Evolutionary conservation across 2,888 invertebrate genomes (phyloP).

Genomic region (Meiosimyza decipiens): DNA sequence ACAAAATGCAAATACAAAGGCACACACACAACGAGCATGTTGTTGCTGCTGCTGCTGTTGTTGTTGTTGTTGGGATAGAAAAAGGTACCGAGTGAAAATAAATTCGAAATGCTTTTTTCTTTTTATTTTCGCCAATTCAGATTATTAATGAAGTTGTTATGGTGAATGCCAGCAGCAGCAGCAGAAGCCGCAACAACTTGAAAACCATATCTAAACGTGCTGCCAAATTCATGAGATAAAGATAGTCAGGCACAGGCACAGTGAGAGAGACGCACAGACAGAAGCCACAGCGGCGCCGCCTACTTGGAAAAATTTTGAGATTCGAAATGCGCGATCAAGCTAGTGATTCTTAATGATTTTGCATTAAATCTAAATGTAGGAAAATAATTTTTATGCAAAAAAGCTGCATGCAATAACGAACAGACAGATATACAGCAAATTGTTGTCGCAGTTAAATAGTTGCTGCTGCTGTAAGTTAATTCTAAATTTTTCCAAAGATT

Average conservation of each 20-base stretch:
- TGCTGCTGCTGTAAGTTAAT: background rate
- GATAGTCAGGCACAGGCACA: constrained; percentile 34
- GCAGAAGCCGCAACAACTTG: background rate
- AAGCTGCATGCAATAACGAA: too few species aligned
- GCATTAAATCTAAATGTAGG: constrained; percentile 19
- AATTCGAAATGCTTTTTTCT: too few species aligned
- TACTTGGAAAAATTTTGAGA: constrained; percentile 6
- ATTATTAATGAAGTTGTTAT: constrained; percentile 48
- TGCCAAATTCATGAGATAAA: constrained; percentile 24
- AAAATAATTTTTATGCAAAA: constrained; percentile 10
- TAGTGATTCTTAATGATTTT: constrained; percentile 13
- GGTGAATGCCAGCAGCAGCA: constrained; percentile 1
- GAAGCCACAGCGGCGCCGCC: constrained; percentile 8
- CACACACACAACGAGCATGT: background rate
- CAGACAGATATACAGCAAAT: background rate
- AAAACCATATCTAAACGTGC: constrained; percentile 17
- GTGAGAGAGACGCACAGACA: constrained; percentile 5
- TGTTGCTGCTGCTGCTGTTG: too few species aligned
- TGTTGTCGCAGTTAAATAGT: background rate
- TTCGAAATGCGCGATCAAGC: background rate
- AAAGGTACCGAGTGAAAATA: too few species aligned
- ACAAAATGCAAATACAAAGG: constrained; percentile 1
- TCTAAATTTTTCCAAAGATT: too few species aligned
- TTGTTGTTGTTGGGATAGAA: too few species aligned
- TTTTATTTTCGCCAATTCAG: constrained; percentile 21